Percentiles rank a stretch among this genome's conserved stretches.
Conservation (phyloP, 2,888 invertebrate genomes). For the Timema podura region DNA sequence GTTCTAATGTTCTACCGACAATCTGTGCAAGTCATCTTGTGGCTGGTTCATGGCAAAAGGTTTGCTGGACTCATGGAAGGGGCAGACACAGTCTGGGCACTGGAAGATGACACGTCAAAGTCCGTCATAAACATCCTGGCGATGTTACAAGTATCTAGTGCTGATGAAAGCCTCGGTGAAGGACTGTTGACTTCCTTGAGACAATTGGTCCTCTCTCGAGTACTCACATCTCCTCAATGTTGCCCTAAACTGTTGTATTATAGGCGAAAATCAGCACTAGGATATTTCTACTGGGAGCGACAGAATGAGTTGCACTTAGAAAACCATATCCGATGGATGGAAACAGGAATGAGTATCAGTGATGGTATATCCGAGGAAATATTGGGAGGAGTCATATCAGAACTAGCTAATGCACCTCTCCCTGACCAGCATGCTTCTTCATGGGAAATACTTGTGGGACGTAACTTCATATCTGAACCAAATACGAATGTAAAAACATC, state of each 20-base stretch:
- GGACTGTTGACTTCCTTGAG: conserved; percentile 34
- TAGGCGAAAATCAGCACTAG: conserved; percentile 44
- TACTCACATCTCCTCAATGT: conserved; percentile 31
- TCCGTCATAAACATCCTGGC: conserved; percentile 51
- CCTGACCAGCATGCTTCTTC: conserved; percentile 48
- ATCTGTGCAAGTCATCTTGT: conserved; percentile 9
- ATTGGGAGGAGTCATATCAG: conserved; percentile 45
- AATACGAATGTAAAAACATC: conserved; percentile 18
- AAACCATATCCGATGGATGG: conserved; percentile 48
- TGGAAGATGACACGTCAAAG: conserved; percentile 48
- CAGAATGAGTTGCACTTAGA: conserved; percentile 43
- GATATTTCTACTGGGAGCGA: conserved; percentile 52
- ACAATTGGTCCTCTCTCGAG: conserved; percentile 28
- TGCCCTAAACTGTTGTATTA: conserved; percentile 48
- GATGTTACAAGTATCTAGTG: conserved; percentile 43
- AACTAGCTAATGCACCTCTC: conserved; percentile 44
- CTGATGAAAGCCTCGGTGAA: conserved; percentile 17
- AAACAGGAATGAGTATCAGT: conserved; percentile 37
- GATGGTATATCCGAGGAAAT: conserved; percentile 39
- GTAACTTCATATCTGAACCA: conserved; percentile 29
- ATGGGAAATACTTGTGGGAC: conserved; percentile 52
- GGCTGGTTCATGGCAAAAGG: conserved; percentile 25
- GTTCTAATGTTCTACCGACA: conserved; percentile 20
- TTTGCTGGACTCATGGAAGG: conserved; percentile 51
- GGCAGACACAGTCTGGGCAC: conserved; percentile 52